phyloP scores from a whole-genome alignment of 2,888 invertebrate genomes.

The Glaucopsyche alexis region DNA sequence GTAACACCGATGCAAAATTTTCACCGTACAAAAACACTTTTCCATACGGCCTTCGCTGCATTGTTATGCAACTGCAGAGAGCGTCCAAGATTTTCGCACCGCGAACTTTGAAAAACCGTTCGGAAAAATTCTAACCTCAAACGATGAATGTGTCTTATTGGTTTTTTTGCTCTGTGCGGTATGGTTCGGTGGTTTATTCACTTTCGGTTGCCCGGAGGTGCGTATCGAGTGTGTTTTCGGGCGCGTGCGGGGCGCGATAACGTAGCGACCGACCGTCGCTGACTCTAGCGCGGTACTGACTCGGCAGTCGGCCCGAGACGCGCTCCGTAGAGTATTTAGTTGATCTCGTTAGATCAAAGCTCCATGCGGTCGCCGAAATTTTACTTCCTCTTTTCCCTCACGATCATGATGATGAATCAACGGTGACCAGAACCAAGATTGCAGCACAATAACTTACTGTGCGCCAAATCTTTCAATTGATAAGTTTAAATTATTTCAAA shows the following conservation, averaged over 20 bases:
- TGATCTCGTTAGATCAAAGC: slow-evolving; percentile 28
- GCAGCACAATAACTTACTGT: not conserved
- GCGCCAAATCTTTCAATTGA: not conserved
- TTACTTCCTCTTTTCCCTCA: slow-evolving; percentile 8
- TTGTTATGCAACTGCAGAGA: slow-evolving; percentile 71
- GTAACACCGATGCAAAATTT: slow-evolving; percentile 55
- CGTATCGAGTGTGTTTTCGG: slow-evolving; percentile 51
- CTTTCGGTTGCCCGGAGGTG: slow-evolving; percentile 59
- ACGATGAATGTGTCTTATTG: slow-evolving; percentile 38
- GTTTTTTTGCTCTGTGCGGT: slow-evolving; percentile 30
- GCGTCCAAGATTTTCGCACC: slow-evolving; percentile 51
- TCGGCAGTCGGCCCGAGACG: slow-evolving; percentile 35
- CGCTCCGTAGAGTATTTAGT: not conserved
- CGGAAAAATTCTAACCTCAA: slow-evolving; percentile 60
- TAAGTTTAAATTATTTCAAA: not conserved
- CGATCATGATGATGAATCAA: not conserved
- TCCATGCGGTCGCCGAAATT: slow-evolving; percentile 21
- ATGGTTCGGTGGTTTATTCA: slow-evolving; percentile 36
- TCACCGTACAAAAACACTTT: slow-evolving; percentile 60
- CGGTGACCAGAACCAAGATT: not conserved
- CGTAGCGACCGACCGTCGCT: slow-evolving; percentile 53
- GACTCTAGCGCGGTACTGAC: slow-evolving; percentile 69
- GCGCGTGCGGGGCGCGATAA: slow-evolving; percentile 50
- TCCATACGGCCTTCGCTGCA: slow-evolving; percentile 69
- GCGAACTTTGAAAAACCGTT: slow-evolving; percentile 53